phyloP scores from a whole-genome alignment of 2,797 vertebrate genomes.

The Gymnoscopelus microlampas region DNA sequence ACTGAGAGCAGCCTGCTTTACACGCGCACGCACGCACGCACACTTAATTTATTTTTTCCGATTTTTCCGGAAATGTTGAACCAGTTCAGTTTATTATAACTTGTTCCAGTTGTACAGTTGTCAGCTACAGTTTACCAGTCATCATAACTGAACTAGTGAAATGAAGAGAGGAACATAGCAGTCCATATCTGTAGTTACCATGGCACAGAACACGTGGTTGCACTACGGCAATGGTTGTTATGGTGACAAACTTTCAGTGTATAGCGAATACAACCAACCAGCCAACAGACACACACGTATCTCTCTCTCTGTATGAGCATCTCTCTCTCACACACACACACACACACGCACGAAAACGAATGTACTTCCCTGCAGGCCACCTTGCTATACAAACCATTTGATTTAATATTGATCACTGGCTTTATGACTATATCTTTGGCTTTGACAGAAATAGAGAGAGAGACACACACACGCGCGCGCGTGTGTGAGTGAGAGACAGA shows the following conservation, averaged over 20 bases:
- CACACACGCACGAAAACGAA: constrained; percentile 34
- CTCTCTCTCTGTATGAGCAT: too few relatives aligned
- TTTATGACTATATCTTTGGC: constrained; percentile 32
- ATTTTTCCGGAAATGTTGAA: too few relatives aligned
- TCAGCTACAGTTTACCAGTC: too few relatives aligned
- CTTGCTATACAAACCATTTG: constrained; percentile 26
- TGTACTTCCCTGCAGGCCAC: constrained; percentile 27
- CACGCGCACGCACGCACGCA: too few relatives aligned
- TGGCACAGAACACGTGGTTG: constrained; percentile 33
- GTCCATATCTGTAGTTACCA: constrained; percentile 7
- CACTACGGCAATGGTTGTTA: constrained; percentile 56
- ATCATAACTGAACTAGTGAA: background rate
- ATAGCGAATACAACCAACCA: constrained; percentile 5
- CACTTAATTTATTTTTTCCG: too few relatives aligned
- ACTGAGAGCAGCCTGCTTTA: too few relatives aligned
- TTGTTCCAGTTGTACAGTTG: too few relatives aligned
- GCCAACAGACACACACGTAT: constrained; percentile 7
- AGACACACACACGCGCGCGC: background rate
- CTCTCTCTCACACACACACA: constrained; percentile 10
- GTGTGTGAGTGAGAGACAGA: background rate
- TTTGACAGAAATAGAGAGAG: background rate
- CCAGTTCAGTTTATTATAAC: too few relatives aligned
- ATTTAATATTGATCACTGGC: constrained; percentile 63
- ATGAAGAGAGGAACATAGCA: background rate
- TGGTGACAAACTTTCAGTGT: constrained; percentile 42